A percentile compares a stretch with the other conserved stretches of the same genome.
Conservation (phyloP, 2,888 invertebrate genomes). For the Apeira syringaria region DNA sequence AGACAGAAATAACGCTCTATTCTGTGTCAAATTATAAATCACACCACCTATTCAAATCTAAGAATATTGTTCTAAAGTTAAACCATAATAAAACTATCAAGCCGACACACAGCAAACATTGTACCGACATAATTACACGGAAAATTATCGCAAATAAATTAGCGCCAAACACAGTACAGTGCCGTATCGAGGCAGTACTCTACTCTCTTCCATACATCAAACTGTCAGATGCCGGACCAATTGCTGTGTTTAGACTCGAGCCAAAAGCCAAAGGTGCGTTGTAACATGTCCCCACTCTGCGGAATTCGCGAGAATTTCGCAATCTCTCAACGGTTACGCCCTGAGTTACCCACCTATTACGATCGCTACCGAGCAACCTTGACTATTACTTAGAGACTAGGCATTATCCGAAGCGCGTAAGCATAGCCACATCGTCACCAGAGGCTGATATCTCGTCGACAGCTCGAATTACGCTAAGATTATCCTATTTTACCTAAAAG, state of each 20-base stretch:
- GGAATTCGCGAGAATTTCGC: slow-evolving; percentile 65
- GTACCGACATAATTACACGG: slow-evolving; percentile 42
- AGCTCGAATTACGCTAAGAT: slow-evolving; percentile 70
- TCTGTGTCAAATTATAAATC: no score
- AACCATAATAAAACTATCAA: slow-evolving; percentile 33
- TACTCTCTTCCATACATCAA: slow-evolving; percentile 65
- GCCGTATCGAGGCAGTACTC: slow-evolving; percentile 11
- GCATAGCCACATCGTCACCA: slow-evolving; percentile 64
- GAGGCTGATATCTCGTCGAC: slow-evolving; percentile 71
- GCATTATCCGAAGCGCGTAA: slow-evolving; percentile 58
- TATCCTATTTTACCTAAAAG: slow-evolving; percentile 66
- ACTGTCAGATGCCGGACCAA: slow-evolving; percentile 74
- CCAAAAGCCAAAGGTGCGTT: slow-evolving; percentile 58
- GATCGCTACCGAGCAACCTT: slow-evolving; percentile 77
- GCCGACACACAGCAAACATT: slow-evolving; percentile 32
- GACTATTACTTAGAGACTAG: slow-evolving; percentile 64
- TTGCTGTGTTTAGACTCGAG: slow-evolving; percentile 60
- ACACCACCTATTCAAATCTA: no score
- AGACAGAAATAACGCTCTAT: no score
- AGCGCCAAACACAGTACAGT: slow-evolving; percentile 14
- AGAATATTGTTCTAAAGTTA: slow-evolving; percentile 26
- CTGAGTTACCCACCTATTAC: slow-evolving; percentile 72
- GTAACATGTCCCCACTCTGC: slow-evolving; percentile 62
- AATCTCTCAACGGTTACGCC: slow-evolving; percentile 65
- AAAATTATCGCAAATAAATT: slow-evolving; percentile 35